Conservation (phyloP, 2,797 vertebrate genomes). For the Tapirus indicus region DNA sequence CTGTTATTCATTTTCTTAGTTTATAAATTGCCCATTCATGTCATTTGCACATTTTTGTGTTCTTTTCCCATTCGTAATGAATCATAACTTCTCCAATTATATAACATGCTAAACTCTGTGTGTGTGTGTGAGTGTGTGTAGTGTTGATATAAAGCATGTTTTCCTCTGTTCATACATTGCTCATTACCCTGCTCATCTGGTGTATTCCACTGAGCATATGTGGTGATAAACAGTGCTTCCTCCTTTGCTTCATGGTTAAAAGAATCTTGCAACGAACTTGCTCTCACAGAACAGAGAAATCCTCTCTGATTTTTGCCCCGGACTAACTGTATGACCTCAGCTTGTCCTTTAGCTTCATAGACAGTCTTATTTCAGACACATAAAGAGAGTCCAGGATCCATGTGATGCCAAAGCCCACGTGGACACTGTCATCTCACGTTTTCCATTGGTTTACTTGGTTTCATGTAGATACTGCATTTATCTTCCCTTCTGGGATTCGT, state of each 20-base stretch:
- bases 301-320: not conserved
- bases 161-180: not conserved
- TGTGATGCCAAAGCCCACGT: not conserved
- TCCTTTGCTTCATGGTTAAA: conserved; percentile 35
- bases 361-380: not conserved
- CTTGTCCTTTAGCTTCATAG: not conserved
- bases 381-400: not conserved
- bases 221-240: not conserved
- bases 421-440: not conserved
- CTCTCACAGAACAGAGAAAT: conserved; percentile 2
- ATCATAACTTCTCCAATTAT: not conserved
- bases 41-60: not conserved
- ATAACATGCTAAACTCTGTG: not conserved
- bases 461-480: not conserved
- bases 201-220: not conserved
- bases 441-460: conserved; percentile 23
- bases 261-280: not conserved
- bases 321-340: not conserved
- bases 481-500: not conserved
- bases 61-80: conserved; percentile 5
- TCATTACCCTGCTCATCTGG: not conserved
- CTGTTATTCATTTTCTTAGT: conserved; percentile 16
- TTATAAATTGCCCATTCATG: not conserved
- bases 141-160: not conserved
- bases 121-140: not conserved